Evolutionary conservation across 2,888 invertebrate species (phyloP).

Genomic region (Acrobasis suavella): DNA sequence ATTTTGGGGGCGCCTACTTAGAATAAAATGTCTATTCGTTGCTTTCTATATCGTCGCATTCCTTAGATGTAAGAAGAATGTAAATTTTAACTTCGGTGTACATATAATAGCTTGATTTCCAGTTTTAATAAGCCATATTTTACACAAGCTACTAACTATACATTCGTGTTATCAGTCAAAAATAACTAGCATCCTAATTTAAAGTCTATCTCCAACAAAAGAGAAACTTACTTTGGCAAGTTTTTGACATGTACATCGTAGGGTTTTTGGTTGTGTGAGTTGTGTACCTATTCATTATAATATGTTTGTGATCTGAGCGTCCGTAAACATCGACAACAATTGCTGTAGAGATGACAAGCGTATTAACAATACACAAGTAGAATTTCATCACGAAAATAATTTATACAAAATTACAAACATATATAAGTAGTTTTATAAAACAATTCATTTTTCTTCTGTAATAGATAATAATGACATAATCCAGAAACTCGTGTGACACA

Average conservation of each 20-base stretch:
- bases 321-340: constrained; percentile 49
- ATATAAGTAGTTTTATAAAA: constrained; percentile 36
- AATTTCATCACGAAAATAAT: constrained; percentile 40
- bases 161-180: not conserved
- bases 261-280: constrained; percentile 25
- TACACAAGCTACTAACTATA: constrained; percentile 23
- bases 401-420: constrained; percentile 38
- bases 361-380: constrained; percentile 49
- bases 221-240: constrained; percentile 28
- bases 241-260: constrained; percentile 22
- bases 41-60: constrained; percentile 19
- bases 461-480: constrained; percentile 36
- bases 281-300: constrained; percentile 32
- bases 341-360: constrained; percentile 45
- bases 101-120: not conserved
- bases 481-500: constrained; percentile 51
- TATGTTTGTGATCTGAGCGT: constrained; percentile 37
- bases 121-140: not conserved
- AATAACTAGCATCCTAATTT: constrained; percentile 5
- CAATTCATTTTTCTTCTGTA: constrained; percentile 33
- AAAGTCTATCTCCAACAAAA: constrained; percentile 22
- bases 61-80: constrained; percentile 2
- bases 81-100: not conserved
- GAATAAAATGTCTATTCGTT: not conserved
- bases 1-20: not conserved